phyloP scores from a whole-genome alignment of 2,113 vertebrate genomes.

The Pitta sordida region DNA sequence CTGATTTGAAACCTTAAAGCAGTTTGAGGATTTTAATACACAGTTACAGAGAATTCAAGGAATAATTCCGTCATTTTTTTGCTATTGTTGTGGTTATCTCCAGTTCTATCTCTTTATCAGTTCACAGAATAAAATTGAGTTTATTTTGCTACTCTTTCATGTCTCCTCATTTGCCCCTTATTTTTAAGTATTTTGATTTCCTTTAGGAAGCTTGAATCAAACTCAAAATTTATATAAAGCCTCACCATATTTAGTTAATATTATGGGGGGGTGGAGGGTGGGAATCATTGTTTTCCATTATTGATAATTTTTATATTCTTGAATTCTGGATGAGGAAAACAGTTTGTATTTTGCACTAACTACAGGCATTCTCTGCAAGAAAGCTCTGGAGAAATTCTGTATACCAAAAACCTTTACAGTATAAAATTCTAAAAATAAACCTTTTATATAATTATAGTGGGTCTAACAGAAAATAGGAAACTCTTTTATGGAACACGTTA shows the following conservation, averaged over 20 bases:
- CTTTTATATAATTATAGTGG: background rate
- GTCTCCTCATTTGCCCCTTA: background rate
- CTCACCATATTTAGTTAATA: background rate
- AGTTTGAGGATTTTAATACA: constrained; percentile 19
- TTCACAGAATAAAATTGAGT: constrained; percentile 21
- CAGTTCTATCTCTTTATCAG: background rate
- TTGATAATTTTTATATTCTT: background rate
- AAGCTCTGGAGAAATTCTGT: background rate
- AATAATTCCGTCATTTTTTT: constrained; percentile 4
- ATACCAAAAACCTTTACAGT: background rate
- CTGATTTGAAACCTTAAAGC: constrained; percentile 43
- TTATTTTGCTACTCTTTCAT: background rate
- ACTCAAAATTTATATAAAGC: background rate
- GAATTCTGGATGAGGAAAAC: background rate
- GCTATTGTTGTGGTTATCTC: background rate
- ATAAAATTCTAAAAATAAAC: background rate
- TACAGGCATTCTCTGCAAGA: background rate
- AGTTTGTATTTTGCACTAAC: background rate
- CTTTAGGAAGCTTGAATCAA: background rate
- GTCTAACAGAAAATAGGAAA: background rate
- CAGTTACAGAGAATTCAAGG: background rate
- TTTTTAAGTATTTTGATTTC: background rate
- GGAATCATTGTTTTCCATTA: background rate
- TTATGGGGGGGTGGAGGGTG: too few species aligned
- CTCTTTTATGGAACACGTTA: background rate